phyloP scores from a whole-genome alignment of 2,797 vertebrate species.

The Gymnopithys bicolor region DNA sequence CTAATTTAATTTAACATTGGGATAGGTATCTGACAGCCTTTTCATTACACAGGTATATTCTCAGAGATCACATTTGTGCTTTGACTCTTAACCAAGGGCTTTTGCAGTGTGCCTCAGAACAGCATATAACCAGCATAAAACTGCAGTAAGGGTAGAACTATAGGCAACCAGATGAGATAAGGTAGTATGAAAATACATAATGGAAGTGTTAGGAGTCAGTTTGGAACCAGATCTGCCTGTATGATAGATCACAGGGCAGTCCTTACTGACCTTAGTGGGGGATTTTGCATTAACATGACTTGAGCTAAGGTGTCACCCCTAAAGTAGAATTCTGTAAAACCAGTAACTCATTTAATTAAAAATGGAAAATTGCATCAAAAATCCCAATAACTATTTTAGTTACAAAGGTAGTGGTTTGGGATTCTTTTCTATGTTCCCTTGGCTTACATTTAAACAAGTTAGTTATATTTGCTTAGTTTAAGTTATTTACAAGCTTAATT shows the following conservation, averaged over 20 bases:
- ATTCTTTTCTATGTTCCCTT: background rate
- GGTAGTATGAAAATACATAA: background rate
- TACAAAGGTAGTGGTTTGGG: background rate
- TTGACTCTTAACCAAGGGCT: background rate
- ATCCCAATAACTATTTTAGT: background rate
- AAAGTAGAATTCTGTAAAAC: background rate
- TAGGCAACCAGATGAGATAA: background rate
- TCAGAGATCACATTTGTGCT: background rate
- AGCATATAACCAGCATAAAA: background rate
- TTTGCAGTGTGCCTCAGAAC: background rate
- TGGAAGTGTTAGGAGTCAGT: background rate
- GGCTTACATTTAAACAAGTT: background rate
- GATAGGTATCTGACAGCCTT: background rate
- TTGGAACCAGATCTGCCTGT: background rate
- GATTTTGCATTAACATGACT: background rate
- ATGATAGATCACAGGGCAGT: background rate
- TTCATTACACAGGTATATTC: background rate
- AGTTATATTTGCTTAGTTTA: background rate
- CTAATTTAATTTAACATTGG: background rate
- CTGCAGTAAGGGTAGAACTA: background rate
- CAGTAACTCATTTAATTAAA: background rate
- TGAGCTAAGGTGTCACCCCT: background rate
- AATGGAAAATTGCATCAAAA: background rate
- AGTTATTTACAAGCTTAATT: slow-evolving; percentile 33
- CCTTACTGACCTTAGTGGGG: background rate